phyloP scores from a whole-genome alignment of 2,113 vertebrate species.

The Sander vitreus region DNA sequence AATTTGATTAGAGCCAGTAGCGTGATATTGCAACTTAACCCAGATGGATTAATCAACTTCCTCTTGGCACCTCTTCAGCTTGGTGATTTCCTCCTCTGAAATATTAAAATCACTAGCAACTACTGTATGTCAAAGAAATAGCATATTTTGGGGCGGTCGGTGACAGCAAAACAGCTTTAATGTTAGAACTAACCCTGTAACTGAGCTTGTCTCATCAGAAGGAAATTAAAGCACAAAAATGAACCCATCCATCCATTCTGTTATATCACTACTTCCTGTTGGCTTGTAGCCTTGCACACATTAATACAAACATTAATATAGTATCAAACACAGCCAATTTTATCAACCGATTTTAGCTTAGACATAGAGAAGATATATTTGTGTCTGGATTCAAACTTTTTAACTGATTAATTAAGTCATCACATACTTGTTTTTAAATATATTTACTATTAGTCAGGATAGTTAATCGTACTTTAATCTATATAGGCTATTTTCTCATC shows the following conservation, averaged over 20 bases:
- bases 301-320: background rate
- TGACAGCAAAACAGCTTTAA: background rate
- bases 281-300: background rate
- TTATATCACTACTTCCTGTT: background rate
- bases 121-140: background rate
- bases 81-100: background rate
- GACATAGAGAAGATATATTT: too few species aligned
- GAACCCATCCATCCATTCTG: background rate
- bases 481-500: too few species aligned
- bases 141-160: background rate
- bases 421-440: too few species aligned
- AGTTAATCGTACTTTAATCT: too few species aligned
- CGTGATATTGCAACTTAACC: constrained; percentile 39
- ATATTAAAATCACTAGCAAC: background rate
- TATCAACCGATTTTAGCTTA: too few species aligned
- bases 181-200: background rate
- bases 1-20: constrained; percentile 36
- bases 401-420: too few species aligned
- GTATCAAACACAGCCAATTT: too few species aligned
- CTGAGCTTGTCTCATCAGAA: background rate
- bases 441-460: too few species aligned
- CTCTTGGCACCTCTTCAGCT: constrained; percentile 18
- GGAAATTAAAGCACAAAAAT: background rate
- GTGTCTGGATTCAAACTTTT: too few species aligned
- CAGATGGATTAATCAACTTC: constrained; percentile 43